Base-by-base conservation (phyloP, 1,140 invertebrate species). In the Cotesia glomerata region DNA sequence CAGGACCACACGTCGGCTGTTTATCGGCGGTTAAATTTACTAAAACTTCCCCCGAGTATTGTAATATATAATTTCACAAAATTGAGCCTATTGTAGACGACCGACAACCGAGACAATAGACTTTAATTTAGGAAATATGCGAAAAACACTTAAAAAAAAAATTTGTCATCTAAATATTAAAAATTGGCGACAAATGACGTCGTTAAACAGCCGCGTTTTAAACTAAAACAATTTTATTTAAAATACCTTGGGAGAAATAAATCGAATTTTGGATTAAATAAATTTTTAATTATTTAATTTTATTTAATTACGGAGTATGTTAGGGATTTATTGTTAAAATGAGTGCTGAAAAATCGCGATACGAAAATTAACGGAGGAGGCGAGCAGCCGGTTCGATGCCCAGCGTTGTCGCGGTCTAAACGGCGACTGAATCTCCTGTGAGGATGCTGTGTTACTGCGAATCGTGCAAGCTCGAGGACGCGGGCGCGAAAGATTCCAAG, bases 371-470 rank as follows among this genome's bases (percentile, higher is more conserved):
- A 58, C 62, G 61, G 67, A 26, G 45, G 3, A 70, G 39, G 74
- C 62, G 73, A 70, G 66, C 69, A 74, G 76, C 82, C 77, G 77
- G 76, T 83, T 77, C 73, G 77, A 79, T 83, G 84, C 82, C 82
- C 82, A 80, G 74, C 80, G 77, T 63, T 84, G 81, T 81, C 84
- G 84, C 85, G 82, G 82, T 85, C 84, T 85, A 79, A 81, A 81
- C 82, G 79, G 85, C 83, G 83, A 87, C 85, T 87, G 85, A 85
- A 82, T 45, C 74, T 79, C 76, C 76, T 75, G 75, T 78, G 77
- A 79, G 81, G 82, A 85, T 83, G 83, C 84, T 85, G 85, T 76
- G 78, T 78, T 81, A 77, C 78, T 77, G 77, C 52, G 58, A 62
- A 73, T 74, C 69, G 59, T 56, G 59, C 69, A 52, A 56, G 65